Conservation (phyloP, 2,888 invertebrate species). For the Ectemnius lituratus region DNA sequence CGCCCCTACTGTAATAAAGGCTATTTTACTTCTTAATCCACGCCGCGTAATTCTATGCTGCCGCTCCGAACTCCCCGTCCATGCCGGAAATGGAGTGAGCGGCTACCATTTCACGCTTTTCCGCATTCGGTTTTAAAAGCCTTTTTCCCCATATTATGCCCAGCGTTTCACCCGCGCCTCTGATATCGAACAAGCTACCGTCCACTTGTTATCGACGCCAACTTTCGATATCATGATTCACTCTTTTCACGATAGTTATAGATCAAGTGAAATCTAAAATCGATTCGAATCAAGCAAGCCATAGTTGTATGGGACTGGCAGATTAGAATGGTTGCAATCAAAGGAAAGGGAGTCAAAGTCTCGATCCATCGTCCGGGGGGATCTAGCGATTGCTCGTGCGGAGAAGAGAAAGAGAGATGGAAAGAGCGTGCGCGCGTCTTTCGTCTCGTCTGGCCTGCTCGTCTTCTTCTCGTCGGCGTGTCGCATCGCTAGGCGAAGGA, state of each 20-base stretch:
- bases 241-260: no score
- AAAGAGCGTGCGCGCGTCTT: neutral
- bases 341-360: neutral
- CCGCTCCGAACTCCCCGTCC: neutral
- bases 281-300: neutral
- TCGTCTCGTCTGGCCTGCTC: slow-evolving; percentile 22
- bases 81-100: neutral
- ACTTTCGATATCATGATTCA: no score
- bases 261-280: no score
- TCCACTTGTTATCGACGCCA: slow-evolving; percentile 8
- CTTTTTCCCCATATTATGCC: slow-evolving; percentile 36
- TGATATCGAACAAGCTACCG: slow-evolving; percentile 35
- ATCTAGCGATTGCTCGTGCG: neutral
- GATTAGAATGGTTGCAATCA: neutral
- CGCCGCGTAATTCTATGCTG: slow-evolving; percentile 52
- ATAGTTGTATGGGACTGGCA: no score
- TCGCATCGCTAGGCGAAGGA: slow-evolving; percentile 5
- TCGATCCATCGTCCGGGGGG: neutral
- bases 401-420: neutral
- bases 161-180: slow-evolving; percentile 9
- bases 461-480: slow-evolving; percentile 6
- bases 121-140: slow-evolving; percentile 37
- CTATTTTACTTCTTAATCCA: slow-evolving; percentile 63
- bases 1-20: slow-evolving; percentile 53
- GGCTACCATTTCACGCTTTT: slow-evolving; percentile 10